A percentile compares a stretch with the other conserved stretches of the same genome.
These are phyloP conservation scores for Grammomys dolichurus DNA, from an alignment of 2,113 vertebrate species.

Conservation along the genomic window DNA sequence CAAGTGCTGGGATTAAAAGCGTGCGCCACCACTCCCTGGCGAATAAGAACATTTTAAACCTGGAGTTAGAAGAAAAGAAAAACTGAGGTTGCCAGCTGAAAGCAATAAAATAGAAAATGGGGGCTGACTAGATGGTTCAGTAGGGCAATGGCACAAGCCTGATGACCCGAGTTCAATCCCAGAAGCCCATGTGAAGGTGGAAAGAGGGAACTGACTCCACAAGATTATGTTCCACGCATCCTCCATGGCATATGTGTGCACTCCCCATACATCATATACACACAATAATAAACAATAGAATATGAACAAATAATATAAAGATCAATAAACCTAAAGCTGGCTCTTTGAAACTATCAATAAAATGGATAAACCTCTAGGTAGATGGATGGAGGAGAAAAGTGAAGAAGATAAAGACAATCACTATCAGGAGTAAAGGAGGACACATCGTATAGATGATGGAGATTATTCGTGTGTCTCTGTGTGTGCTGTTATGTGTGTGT, in stretches of 20 bases:
- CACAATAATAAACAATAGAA: background rate
- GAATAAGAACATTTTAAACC: background rate
- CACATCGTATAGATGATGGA: background rate
- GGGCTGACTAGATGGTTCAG: background rate
- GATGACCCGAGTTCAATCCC: background rate
- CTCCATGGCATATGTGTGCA: background rate
- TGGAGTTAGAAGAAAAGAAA: background rate
- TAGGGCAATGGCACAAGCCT: background rate
- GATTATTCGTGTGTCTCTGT: background rate
- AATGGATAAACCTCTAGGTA: background rate
- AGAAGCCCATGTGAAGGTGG: background rate
- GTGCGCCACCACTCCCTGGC: too few species aligned
- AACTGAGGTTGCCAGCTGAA: conserved; percentile 1
- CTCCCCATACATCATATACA: background rate
- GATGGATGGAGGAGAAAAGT: background rate
- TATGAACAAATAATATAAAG: conserved; percentile 49
- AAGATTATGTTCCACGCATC: background rate
- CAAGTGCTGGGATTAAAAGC: too few species aligned
- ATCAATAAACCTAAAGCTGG: background rate
- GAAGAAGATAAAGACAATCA: conserved; percentile 15
- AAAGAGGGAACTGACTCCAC: background rate
- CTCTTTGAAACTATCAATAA: background rate
- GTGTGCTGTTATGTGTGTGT: background rate
- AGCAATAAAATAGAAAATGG: conserved; percentile 48
- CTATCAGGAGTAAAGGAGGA: conserved; percentile 14